Evolutionary conservation across 2,113 vertebrate genomes (phyloP).

Genomic region (Microcebus ravelobensis): DNA sequence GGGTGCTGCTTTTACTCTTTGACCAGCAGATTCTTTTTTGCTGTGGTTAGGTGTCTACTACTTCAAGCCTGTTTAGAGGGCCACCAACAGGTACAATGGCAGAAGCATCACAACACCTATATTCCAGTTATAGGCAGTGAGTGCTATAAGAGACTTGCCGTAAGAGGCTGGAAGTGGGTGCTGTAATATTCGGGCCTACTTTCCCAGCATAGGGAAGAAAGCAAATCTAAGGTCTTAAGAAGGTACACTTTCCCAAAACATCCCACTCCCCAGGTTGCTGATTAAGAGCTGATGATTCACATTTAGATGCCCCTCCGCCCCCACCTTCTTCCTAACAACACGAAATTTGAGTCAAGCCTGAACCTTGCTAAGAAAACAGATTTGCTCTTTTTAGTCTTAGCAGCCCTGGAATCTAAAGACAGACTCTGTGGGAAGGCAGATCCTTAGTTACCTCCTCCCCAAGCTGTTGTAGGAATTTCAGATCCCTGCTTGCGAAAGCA

Average conservation of each 20-base stretch:
- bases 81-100: neutral
- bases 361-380: slow-evolving; percentile 71
- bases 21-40: slow-evolving; percentile 14
- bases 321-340: neutral
- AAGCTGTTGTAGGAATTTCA: slow-evolving; percentile 73
- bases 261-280: slow-evolving; percentile 23
- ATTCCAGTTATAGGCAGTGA: neutral
- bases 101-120: neutral
- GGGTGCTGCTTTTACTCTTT: slow-evolving; percentile 48
- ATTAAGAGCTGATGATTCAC: slow-evolving; percentile 53
- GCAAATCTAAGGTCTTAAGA: neutral
- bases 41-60: neutral
- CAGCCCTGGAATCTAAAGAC: slow-evolving; percentile 68
- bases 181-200: neutral
- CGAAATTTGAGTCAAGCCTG: slow-evolving; percentile 62
- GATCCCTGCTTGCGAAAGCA: slow-evolving; percentile 61
- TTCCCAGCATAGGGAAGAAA: slow-evolving; percentile 12
- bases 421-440: slow-evolving; percentile 69
- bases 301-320: neutral
- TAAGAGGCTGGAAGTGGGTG: slow-evolving; percentile 55
- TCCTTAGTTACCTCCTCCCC: slow-evolving; percentile 68
- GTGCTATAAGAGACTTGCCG: slow-evolving; percentile 8
- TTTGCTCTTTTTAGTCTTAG: slow-evolving; percentile 75
- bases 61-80: slow-evolving; percentile 34
- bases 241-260: neutral